Conservation (phyloP, 2,113 vertebrate genomes). For the Empidonax traillii region DNA sequence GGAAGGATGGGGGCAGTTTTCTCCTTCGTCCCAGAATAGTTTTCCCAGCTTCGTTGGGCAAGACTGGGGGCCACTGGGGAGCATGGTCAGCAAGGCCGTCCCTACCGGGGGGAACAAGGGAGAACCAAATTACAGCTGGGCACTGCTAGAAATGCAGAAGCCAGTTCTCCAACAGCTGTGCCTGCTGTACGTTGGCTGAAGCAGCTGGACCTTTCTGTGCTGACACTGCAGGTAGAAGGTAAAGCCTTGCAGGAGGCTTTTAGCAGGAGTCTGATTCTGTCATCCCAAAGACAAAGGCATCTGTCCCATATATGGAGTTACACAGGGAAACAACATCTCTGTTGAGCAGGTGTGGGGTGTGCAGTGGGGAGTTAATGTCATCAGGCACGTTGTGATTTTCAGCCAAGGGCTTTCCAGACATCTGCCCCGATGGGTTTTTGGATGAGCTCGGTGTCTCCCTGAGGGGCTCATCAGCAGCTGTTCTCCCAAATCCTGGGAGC, state of each 20-base stretch:
- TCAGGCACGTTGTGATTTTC: background rate
- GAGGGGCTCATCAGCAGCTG: background rate
- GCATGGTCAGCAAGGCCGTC: background rate
- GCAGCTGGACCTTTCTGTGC: background rate
- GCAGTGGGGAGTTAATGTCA: background rate
- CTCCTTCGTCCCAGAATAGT: background rate
- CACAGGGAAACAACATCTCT: background rate
- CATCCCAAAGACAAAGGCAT: background rate
- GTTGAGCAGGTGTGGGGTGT: background rate
- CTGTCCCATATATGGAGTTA: background rate
- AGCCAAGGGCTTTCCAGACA: background rate
- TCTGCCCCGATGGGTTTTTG: background rate
- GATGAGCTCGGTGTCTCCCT: background rate
- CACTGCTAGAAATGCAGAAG: background rate
- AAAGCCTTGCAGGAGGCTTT: background rate
- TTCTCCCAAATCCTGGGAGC: background rate
- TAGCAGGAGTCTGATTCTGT: background rate
- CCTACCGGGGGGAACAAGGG: background rate
- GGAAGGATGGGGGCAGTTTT: background rate
- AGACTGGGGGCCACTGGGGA: background rate
- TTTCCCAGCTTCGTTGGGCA: background rate
- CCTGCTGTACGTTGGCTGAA: background rate
- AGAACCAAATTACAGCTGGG: background rate
- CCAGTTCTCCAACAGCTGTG: background rate
- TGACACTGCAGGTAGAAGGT: background rate